Conservation (phyloP, 2,797 vertebrate genomes). For the Neosalanx taihuensis region DNA sequence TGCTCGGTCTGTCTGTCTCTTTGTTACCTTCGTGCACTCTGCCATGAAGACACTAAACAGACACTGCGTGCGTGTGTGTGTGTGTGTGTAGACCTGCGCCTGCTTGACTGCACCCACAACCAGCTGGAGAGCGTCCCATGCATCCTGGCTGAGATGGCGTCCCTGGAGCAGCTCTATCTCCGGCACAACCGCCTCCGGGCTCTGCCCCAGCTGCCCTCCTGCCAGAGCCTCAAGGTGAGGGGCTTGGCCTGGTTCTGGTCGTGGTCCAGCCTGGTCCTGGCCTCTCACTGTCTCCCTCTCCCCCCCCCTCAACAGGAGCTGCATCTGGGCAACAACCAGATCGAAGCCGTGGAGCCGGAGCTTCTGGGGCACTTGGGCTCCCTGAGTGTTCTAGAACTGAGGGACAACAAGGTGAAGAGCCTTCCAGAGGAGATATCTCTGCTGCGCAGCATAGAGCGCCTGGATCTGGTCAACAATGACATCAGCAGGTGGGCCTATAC, state of each 20-base stretch:
- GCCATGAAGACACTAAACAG: neutral
- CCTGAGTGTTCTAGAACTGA: conserved; percentile 79
- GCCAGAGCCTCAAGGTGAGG: conserved; percentile 77
- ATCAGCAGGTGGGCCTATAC: conserved; percentile 72
- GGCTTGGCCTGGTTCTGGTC: neutral
- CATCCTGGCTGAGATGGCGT: conserved; percentile 76
- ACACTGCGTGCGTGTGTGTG: conserved; percentile 27
- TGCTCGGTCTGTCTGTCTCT: neutral
- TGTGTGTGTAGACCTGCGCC: conserved; percentile 69
- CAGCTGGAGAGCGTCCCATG: conserved; percentile 75
- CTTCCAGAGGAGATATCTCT: conserved; percentile 81
- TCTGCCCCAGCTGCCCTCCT: conserved; percentile 77
- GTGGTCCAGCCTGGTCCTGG: neutral
- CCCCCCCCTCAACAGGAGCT: conserved; percentile 69
- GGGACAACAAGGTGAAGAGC: conserved; percentile 82
- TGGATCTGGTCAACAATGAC: conserved; percentile 85
- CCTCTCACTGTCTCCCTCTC: neutral
- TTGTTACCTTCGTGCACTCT: neutral
- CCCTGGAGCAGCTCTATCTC: conserved; percentile 82
- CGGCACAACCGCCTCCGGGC: conserved; percentile 76
- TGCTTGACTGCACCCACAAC: conserved; percentile 81
- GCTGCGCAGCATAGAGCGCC: conserved; percentile 78
- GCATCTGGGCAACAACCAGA: conserved; percentile 85
- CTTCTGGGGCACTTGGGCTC: conserved; percentile 76
- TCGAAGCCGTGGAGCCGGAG: conserved; percentile 72